Evolutionary conservation across 2,888 invertebrate species (phyloP).

Genomic region (Torymus texanus): DNA sequence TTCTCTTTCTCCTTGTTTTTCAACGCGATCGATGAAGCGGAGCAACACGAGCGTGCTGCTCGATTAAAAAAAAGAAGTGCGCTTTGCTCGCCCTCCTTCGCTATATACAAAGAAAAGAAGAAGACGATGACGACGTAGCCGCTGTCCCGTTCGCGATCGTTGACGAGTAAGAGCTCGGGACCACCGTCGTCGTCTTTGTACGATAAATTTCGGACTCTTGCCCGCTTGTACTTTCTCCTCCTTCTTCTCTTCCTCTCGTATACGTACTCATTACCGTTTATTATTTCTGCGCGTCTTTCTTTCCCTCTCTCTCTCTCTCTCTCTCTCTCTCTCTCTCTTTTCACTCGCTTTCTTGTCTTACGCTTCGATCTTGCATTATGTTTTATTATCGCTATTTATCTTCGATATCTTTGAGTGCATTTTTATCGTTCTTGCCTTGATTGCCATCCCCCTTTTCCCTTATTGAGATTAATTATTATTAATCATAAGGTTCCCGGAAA

Average conservation of each 20-base stretch:
- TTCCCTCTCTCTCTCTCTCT: too few relatives aligned
- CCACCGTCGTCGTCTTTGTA: slow-evolving; percentile 36
- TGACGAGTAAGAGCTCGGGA: slow-evolving; percentile 19
- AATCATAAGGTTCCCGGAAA: too few relatives aligned
- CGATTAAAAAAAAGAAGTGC: too few relatives aligned
- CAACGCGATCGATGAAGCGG: too few relatives aligned
- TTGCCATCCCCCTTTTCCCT: background rate
- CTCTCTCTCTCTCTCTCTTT: slow-evolving; percentile 4
- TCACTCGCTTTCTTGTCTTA: slow-evolving; percentile 10
- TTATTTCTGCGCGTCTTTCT: slow-evolving; percentile 38
- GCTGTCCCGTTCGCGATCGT: background rate
- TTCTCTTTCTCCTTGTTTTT: too few relatives aligned
- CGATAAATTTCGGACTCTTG: slow-evolving; percentile 33
- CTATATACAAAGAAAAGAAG: background rate
- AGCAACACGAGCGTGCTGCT: too few relatives aligned
- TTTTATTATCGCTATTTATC: slow-evolving; percentile 6
- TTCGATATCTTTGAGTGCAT: background rate
- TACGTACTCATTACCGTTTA: slow-evolving; percentile 50
- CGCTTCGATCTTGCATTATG: slow-evolving; percentile 1
- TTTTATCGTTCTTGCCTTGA: too few relatives aligned
- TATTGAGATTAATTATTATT: background rate
- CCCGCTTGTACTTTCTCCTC: slow-evolving; percentile 1
- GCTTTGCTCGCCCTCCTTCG: too few relatives aligned
- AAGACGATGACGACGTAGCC: background rate
- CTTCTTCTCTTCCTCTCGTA: background rate